These are phyloP conservation scores for Ambastaia sidthimunki DNA, from an alignment of 2,797 vertebrate genomes.

Conservation along the genomic window DNA sequence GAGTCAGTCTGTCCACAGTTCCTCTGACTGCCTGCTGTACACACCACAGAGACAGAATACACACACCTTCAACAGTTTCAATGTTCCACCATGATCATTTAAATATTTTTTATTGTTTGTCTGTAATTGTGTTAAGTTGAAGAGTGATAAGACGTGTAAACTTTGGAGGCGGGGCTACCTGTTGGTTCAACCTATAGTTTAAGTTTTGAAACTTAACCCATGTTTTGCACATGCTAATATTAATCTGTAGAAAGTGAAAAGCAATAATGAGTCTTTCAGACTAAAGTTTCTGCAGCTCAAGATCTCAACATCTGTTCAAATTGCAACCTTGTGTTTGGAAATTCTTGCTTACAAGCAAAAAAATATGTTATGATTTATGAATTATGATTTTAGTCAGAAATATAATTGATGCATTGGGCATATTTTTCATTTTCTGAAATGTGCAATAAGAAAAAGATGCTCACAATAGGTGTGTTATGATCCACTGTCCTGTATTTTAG, in stretches of 20 bases:
- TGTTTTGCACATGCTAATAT: too few species aligned
- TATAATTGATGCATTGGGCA: too few species aligned
- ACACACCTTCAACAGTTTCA: neutral
- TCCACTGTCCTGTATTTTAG: neutral
- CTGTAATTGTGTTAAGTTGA: neutral
- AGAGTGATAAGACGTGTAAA: neutral
- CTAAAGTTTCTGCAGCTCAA: neutral
- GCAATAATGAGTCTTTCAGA: too few species aligned
- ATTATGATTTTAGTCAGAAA: too few species aligned
- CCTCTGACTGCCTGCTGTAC: conserved; percentile 25
- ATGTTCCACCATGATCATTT: neutral
- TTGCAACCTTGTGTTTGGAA: neutral
- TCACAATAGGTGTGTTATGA: neutral
- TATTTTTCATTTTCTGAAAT: neutral
- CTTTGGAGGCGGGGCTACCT: too few species aligned
- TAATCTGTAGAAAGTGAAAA: too few species aligned
- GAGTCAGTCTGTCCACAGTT: conserved; percentile 28
- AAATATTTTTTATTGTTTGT: neutral
- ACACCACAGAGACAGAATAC: conserved; percentile 4
- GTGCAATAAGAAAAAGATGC: neutral
- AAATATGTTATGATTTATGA: neutral
- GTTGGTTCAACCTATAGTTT: too few species aligned
- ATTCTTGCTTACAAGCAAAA: too few species aligned
- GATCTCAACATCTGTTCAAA: neutral
- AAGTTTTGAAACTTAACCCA: too few species aligned